Evolutionary conservation across 2,888 invertebrate species (phyloP), one percentile per base, ranked within the genome.

Genomic region (Carpatolechia fugitivella): DNA sequence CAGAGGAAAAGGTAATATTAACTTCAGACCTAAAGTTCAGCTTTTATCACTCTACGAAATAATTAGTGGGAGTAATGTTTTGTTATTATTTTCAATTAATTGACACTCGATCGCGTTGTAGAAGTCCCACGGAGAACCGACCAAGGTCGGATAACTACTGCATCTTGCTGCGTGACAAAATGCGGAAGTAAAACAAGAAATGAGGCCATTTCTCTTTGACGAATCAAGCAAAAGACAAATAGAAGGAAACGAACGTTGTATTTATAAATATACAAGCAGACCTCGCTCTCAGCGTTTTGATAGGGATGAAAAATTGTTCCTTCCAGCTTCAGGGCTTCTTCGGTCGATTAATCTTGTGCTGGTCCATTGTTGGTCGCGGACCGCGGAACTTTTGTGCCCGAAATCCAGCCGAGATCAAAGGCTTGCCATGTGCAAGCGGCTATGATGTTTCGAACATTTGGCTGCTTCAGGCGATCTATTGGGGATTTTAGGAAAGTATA

Each of bases 291-390:
- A 78, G 74, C 78, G 69, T 83, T 86, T 86, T 85, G 86, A 86
- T 86, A 86, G 82, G 86, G 80, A 89, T 88, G 87, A 89, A 88
- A 89, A 89, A 88, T 89, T 83, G 80, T 82, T 83, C 76, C 76
- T 78, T 68, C 65, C 67, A 72, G 80, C 82, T 82, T 79, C 79
- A 74, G 73, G 81, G 82, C 77, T 85, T 74, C 82, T 82, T 77
- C 74, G 68, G 76, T 81, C 85, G 85, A 89, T 89, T 88, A 89
- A 89, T 89, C 89, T 88, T 86, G 76, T 76, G 74, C 74, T 72
- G 73, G 81, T 79, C 84, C 78, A 87, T 89, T 89, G 89, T 89
- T 81, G 77, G 78, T 78, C 81, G 72, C 80, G 61, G 64, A 72
- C 72, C 76, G 70, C 72, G 73, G 69, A 80, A 86, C 83, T 85